phyloP scores from a whole-genome alignment of 2,888 invertebrate species.

The Sinhomidia bicolor region DNA sequence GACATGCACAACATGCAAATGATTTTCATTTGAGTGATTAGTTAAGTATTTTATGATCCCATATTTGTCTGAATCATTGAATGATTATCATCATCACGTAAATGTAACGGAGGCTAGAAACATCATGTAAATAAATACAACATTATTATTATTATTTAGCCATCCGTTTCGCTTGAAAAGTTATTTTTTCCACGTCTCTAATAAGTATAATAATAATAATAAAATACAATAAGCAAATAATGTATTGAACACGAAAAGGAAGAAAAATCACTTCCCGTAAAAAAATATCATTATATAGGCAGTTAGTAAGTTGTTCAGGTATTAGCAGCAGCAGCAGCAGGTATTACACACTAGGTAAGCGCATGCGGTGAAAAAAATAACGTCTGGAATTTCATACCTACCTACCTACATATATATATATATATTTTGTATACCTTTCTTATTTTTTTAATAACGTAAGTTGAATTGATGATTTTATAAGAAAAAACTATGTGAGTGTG shows the following conservation, averaged over 20 bases:
- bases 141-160: too few species aligned
- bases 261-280: conserved; percentile 61
- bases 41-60: neutral
- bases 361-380: conserved; percentile 30
- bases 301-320: conserved; percentile 1
- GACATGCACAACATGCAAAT: conserved; percentile 49
- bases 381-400: conserved; percentile 56
- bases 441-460: neutral
- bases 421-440: neutral
- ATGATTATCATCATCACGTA: neutral
- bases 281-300: neutral
- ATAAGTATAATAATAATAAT: neutral
- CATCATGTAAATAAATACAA: neutral
- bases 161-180: too few species aligned
- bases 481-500: neutral
- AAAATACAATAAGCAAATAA: neutral
- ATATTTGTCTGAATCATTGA: neutral
- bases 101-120: neutral
- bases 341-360: neutral
- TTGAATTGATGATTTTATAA: neutral
- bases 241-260: neutral
- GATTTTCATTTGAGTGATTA: conserved; percentile 21
- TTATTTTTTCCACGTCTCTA: too few species aligned
- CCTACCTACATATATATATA: neutral
- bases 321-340: neutral